phyloP scores from a whole-genome alignment of 1,140 invertebrate genomes.

The Copidosoma floridanum region DNA sequence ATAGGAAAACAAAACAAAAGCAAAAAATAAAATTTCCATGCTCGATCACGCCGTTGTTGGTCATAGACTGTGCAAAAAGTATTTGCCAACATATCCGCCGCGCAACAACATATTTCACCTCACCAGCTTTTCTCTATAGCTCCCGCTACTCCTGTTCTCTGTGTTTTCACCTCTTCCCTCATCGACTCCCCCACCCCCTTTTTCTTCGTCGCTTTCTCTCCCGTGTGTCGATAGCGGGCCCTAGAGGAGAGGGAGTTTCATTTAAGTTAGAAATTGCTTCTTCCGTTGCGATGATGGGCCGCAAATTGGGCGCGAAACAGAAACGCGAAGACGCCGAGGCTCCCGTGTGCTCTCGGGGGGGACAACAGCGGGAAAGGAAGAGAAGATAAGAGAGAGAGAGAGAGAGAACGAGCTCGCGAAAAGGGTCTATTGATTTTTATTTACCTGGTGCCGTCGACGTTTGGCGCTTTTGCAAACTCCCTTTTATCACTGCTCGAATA shows the following conservation, averaged over 20 bases:
- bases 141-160: too few species aligned
- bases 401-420: conserved; percentile 33
- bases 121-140: neutral
- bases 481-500: too few species aligned
- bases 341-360: too few species aligned
- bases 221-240: conserved; percentile 22
- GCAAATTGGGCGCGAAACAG: conserved; percentile 56
- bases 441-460: too few species aligned
- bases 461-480: too few species aligned
- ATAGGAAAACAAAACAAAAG: too few species aligned
- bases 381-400: neutral
- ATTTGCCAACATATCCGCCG: too few species aligned
- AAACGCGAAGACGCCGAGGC: conserved; percentile 38
- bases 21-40: too few species aligned
- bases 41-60: too few species aligned
- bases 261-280: conserved; percentile 59
- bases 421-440: conserved; percentile 42
- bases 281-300: conserved; percentile 57
- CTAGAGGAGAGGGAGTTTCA: conserved; percentile 55
- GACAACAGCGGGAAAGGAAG: too few species aligned
- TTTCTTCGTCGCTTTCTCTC: conserved; percentile 10
- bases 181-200: neutral
- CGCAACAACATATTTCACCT: too few species aligned
- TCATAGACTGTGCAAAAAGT: too few species aligned
- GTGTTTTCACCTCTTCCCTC: neutral